Percentiles rank a stretch among this genome's conserved stretches.
These are phyloP conservation scores for Heliconius erato DNA, from an alignment of 2,888 invertebrate species.

Conservation along the genomic window DNA sequence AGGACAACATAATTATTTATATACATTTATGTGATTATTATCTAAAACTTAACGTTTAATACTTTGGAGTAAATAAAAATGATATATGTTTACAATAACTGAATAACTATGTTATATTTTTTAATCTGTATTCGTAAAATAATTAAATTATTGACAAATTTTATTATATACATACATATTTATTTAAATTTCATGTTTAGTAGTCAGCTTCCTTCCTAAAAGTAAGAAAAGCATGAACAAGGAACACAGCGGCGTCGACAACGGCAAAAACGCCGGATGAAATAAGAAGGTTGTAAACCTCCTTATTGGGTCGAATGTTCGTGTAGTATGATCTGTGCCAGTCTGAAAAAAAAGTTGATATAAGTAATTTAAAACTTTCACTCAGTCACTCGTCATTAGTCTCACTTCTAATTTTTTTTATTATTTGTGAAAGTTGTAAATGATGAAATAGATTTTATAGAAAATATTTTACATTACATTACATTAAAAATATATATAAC, in stretches of 20 bases:
- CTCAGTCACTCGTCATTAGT: slow-evolving; percentile 12
- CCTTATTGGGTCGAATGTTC: slow-evolving; percentile 87
- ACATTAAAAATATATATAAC: neutral
- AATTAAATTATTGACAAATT: slow-evolving; percentile 3
- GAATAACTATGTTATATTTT: slow-evolving; percentile 23
- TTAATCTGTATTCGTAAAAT: neutral
- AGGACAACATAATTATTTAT: slow-evolving; percentile 56
- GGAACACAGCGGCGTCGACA: slow-evolving; percentile 86
- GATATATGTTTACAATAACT: slow-evolving; percentile 46
- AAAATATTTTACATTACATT: neutral
- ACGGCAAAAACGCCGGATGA: slow-evolving; percentile 88
- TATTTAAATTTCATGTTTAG: slow-evolving; percentile 56
- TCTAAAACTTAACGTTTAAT: slow-evolving; percentile 45
- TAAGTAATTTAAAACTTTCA: slow-evolving; percentile 15
- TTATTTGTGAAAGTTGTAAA: slow-evolving; percentile 16
- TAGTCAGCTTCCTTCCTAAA: slow-evolving; percentile 85
- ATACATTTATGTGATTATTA: slow-evolving; percentile 49
- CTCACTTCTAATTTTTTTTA: neutral
- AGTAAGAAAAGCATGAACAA: slow-evolving; percentile 87
- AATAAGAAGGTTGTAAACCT: slow-evolving; percentile 88
- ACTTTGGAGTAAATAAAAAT: slow-evolving; percentile 60
- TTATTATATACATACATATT: slow-evolving; percentile 6
- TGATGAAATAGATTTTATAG: slow-evolving; percentile 5
- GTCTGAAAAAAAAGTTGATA: slow-evolving; percentile 64
- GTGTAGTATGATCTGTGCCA: slow-evolving; percentile 82